A percentile compares a stretch with the other conserved stretches of the same genome.
Conservation (phyloP, 2,888 invertebrate genomes). For the Leistus spinibarbis region DNA sequence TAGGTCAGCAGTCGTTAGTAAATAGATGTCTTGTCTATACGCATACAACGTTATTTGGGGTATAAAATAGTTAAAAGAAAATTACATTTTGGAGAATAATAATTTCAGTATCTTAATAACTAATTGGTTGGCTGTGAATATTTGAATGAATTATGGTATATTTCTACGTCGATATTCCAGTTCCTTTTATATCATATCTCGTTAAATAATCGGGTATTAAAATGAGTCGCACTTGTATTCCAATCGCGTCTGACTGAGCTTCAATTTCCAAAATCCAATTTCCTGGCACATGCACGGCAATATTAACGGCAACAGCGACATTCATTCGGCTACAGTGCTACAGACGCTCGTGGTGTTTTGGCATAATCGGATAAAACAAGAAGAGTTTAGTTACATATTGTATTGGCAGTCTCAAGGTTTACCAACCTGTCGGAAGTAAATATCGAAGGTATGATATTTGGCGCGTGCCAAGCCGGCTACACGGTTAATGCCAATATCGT, state of each 20-base stretch:
- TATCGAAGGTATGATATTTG: conserved; percentile 7
- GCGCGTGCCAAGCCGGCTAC: background rate
- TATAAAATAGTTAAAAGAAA: no score
- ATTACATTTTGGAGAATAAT: no score
- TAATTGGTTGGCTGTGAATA: no score
- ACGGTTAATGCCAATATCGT: conserved; percentile 7
- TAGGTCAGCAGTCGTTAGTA: no score
- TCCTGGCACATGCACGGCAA: conserved; percentile 8
- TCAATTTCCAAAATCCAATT: conserved; percentile 32
- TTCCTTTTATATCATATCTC: background rate
- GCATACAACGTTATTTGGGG: no score
- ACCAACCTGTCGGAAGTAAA: conserved; percentile 33
- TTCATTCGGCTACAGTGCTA: background rate
- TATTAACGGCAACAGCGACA: background rate
- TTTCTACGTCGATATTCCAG: background rate
- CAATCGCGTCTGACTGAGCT: conserved; percentile 9
- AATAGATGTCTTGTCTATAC: no score
- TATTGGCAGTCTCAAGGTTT: conserved; percentile 34
- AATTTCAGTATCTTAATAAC: no score
- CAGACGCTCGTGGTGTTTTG: conserved; percentile 23
- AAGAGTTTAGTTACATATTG: conserved; percentile 36
- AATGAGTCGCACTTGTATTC: conserved; percentile 27
- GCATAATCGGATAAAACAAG: conserved; percentile 35
- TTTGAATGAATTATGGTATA: no score
- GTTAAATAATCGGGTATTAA: conserved; percentile 30